A percentile compares a stretch with the other conserved stretches of the same genome.
Evolutionary conservation across 2,797 vertebrate genomes (phyloP).

Genomic region (Intellagama lesueurii): DNA sequence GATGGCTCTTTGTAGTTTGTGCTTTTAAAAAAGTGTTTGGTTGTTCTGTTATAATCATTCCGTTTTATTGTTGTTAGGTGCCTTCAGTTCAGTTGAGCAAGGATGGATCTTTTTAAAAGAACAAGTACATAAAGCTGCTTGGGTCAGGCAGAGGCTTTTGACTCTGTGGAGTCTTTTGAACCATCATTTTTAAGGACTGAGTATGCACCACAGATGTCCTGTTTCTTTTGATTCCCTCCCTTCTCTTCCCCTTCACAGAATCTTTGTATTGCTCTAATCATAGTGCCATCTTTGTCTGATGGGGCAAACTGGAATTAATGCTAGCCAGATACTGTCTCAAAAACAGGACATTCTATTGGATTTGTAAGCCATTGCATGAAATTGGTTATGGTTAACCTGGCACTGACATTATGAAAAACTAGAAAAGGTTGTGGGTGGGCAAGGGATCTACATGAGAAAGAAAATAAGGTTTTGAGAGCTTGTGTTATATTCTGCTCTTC

Average conservation of each 20-base stretch:
- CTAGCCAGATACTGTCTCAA: background rate
- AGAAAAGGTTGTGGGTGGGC: background rate
- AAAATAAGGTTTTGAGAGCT: background rate
- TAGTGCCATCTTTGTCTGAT: background rate
- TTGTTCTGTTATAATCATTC: background rate
- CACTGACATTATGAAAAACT: background rate
- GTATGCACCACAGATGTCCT: background rate
- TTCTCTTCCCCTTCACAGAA: background rate
- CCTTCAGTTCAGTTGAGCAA: background rate
- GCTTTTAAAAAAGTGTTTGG: background rate
- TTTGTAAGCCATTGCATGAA: background rate
- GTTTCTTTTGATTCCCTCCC: background rate
- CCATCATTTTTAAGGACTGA: background rate
- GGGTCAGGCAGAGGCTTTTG: background rate
- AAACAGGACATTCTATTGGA: background rate
- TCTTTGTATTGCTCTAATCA: background rate
- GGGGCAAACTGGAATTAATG: background rate
- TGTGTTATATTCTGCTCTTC: background rate
- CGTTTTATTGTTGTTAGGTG: background rate
- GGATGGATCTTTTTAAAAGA: background rate
- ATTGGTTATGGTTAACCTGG: background rate
- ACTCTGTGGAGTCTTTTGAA: background rate
- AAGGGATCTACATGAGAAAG: background rate
- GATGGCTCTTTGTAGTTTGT: too few relatives aligned
- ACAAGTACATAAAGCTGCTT: background rate